Percentiles rank a stretch among this genome's conserved stretches.
These are phyloP conservation scores for Phyllopteryx taeniolatus DNA, from an alignment of 2,113 vertebrate genomes.

Conservation along the genomic window DNA sequence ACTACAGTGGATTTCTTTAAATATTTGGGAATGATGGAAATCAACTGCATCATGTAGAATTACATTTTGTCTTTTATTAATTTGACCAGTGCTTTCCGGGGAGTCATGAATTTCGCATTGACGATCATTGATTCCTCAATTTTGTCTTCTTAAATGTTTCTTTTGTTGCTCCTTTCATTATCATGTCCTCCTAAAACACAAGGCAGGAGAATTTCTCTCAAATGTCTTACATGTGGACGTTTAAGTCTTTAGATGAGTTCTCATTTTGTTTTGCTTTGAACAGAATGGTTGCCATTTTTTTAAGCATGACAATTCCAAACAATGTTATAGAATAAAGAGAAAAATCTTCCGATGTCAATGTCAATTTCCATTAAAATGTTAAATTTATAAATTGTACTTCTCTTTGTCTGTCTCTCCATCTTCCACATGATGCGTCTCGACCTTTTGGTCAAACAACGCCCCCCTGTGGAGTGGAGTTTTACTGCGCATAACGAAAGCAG, in stretches of 20 bases:
- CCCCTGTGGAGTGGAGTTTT: background rate
- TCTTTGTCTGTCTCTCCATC: background rate
- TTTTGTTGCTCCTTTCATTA: constrained; percentile 11
- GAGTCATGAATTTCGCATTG: background rate
- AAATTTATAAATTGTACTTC: constrained; percentile 57
- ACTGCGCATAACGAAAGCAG: background rate
- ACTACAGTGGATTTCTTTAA: constrained; percentile 33
- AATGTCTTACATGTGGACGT: constrained; percentile 61
- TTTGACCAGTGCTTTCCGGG: background rate
- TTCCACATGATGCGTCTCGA: background rate
- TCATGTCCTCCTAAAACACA: constrained; percentile 21
- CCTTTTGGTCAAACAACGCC: background rate
- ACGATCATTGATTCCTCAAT: background rate
- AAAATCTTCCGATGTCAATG: constrained; percentile 62
- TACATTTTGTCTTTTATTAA: background rate
- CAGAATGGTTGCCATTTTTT: constrained; percentile 52
- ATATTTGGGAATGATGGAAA: constrained; percentile 35
- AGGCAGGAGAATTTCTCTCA: constrained; percentile 51
- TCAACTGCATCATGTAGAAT: constrained; percentile 23
- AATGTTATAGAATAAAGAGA: constrained; percentile 63
- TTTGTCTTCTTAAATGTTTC: background rate
- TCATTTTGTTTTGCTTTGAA: constrained; percentile 53
- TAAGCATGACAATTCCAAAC: constrained; percentile 69
- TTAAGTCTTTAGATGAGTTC: constrained; percentile 36
- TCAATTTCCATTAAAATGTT: constrained; percentile 76